Evolutionary conservation across 2,113 vertebrate genomes (phyloP).

Genomic region (Ictidomys tridecemlineatus): DNA sequence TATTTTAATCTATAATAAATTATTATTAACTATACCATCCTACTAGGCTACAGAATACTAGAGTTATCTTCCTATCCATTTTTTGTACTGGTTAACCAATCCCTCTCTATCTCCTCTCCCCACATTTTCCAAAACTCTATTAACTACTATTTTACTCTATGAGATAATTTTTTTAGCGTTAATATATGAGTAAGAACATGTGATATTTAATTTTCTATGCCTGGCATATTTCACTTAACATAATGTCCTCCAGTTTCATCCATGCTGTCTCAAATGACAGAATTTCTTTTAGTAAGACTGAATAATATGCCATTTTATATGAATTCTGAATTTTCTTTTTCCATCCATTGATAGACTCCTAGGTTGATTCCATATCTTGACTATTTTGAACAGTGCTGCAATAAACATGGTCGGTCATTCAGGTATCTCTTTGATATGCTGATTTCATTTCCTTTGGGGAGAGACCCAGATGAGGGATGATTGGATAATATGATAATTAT

Average conservation of each 20-base stretch:
- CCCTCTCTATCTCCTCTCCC: neutral
- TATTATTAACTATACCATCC: neutral
- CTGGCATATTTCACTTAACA: neutral
- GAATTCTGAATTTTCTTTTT: neutral
- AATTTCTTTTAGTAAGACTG: neutral
- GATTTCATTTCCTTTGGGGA: neutral
- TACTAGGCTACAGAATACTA: neutral
- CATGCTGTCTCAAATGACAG: neutral
- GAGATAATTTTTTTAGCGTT: neutral
- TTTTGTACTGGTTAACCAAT: neutral
- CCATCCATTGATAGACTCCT: neutral
- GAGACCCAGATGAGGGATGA: neutral
- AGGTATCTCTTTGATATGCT: neutral
- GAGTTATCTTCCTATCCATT: neutral
- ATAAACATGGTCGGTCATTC: neutral
- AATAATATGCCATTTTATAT: neutral
- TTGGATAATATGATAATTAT: neutral
- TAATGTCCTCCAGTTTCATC: neutral
- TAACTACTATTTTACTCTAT: neutral
- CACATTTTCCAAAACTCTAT: neutral
- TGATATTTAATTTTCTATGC: neutral
- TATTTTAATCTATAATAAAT: neutral
- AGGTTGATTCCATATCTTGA: neutral
- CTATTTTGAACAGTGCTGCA: neutral
- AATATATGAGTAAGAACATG: neutral